These are phyloP conservation scores for Cassiopea andromeda DNA, from an alignment of 30 jellyfish, hydroid and myxozoan genomes.

Conservation along the genomic window DNA sequence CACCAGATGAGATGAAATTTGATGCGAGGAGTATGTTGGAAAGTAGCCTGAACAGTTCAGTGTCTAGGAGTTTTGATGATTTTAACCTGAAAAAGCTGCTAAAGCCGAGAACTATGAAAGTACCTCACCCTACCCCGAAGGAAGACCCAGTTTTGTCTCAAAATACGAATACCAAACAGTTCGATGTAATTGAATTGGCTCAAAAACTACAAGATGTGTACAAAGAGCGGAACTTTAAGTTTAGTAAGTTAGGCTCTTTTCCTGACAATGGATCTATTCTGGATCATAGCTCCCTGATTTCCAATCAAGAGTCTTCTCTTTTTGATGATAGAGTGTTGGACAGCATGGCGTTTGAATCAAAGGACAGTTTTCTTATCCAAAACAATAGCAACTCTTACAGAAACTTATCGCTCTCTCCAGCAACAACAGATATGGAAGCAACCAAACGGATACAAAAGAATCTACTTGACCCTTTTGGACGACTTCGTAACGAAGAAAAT, in stretches of 20 bases:
- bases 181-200: constrained; percentile 60
- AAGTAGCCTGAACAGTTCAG: constrained; percentile 35
- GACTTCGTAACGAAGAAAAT: background rate
- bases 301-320: background rate
- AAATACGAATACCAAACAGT: constrained; percentile 1
- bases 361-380: background rate
- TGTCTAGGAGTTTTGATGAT: constrained; percentile 46
- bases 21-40: background rate
- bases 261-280: background rate
- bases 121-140: constrained; percentile 49
- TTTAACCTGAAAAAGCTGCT: constrained; percentile 27
- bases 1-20: background rate
- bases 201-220: constrained; percentile 26
- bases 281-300: background rate
- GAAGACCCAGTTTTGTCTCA: background rate
- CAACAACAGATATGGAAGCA: constrained; percentile 1
- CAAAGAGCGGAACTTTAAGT: constrained; percentile 32
- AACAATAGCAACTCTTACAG: constrained; percentile 19
- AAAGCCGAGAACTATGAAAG: constrained; percentile 3
- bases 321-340: constrained; percentile 1
- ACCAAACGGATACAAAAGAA: constrained; percentile 13
- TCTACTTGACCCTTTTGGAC: background rate
- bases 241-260: background rate
- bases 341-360: background rate
- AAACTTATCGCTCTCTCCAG: constrained; percentile 29